Base-by-base conservation (phyloP, 64 coral and sea anemone species). In the Anthopleura sola region DNA sequence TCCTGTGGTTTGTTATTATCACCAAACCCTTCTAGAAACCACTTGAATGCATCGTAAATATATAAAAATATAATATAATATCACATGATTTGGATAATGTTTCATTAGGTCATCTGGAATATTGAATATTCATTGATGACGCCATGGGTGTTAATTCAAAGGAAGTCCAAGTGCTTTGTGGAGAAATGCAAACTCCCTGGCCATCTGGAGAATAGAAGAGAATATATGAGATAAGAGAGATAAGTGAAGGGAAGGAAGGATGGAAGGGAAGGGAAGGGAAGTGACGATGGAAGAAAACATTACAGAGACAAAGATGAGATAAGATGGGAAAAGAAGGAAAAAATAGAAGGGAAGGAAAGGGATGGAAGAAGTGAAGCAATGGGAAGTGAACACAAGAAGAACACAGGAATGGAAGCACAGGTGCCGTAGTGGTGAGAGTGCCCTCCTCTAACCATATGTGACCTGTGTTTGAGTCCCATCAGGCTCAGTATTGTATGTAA, bases 101-200 rank as follows among this genome's bases (percentile, higher is more conserved):
- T 26, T 48, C 26, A 81, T 23, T 8, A 21, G 18, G 78, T 29
- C 49, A 81, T 81, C 78, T 0, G 18, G 24, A 8, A 79, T 79
- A 79, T 29, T 38, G 34, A 33, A 79, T 79, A 49, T 40, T 33
- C 3, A 49, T 21, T 14, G 12, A 79, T 79, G 36, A 31, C 6
- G 77, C 54, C 80, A 83, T 56, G 18, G 55, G 55, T 56, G 20
- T 21, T 56, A 62, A 21, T 53, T 83, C 5, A 86, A 54, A 24
- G 84, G 89, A 3, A 91, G 75, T 37, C 89, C 84, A 36, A 91
- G 29, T 6, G 89, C 40, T 37, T 91, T 91, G 57, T 86, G 20
- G 19, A 91, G 44, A 33, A 91, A 91, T 7, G 89, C 89, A 53
- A 81, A 91, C 34, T 91, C 89, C 29, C 68, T 86, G 37, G 89